Evolutionary conservation across 2,113 vertebrate genomes (phyloP).

Genomic region (Pipa parva): DNA sequence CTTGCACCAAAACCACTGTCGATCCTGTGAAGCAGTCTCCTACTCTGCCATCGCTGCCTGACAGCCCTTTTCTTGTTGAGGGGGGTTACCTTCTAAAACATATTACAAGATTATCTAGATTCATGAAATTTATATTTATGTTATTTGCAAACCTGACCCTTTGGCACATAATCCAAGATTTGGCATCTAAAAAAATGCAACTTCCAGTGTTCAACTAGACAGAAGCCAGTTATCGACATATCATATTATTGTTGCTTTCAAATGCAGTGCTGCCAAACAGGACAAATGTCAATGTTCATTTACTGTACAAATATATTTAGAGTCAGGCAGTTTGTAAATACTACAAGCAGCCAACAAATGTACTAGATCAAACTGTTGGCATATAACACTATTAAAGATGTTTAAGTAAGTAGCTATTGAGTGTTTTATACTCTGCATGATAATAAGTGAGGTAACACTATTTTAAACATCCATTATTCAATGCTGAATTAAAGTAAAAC

Average conservation of each 20-base stretch:
- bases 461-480: slow-evolving; percentile 26
- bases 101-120: no score
- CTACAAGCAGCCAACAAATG: slow-evolving; percentile 20
- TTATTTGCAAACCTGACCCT: no score
- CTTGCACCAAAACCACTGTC: no score
- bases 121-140: no score
- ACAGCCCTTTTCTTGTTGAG: no score
- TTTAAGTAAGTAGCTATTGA: slow-evolving; percentile 37
- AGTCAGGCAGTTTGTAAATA: slow-evolving; percentile 15
- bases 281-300: slow-evolving; percentile 22
- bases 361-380: slow-evolving; percentile 30
- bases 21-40: no score
- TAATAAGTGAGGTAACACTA: slow-evolving; percentile 29
- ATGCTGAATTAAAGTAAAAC: slow-evolving; percentile 4
- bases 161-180: no score
- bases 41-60: no score
- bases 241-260: neutral
- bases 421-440: slow-evolving; percentile 23
- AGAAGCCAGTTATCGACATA: neutral
- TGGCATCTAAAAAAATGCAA: no score
- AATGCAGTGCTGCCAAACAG: neutral
- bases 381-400: slow-evolving; percentile 26
- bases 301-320: slow-evolving; percentile 16
- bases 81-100: no score
- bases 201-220: neutral